Evolutionary conservation across 1,140 invertebrate genomes (phyloP).

Genomic region (Drosophila azteca): DNA sequence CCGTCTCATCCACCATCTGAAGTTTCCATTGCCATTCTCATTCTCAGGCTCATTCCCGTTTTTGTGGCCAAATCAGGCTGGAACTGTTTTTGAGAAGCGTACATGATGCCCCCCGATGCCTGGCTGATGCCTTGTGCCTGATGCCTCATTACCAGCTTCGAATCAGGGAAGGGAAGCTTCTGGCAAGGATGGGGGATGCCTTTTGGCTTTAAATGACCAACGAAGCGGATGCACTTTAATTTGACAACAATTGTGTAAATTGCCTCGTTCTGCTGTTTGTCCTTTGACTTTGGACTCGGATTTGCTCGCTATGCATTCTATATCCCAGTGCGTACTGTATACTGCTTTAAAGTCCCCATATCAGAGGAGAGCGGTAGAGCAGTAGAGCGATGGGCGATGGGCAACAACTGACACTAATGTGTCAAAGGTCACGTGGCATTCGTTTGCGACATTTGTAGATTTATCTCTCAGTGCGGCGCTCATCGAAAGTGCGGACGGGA

Average conservation of each 20-base stretch:
- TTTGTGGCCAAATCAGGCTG: conserved; percentile 38
- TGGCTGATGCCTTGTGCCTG: conserved; percentile 34
- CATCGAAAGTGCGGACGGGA: conserved; percentile 44
- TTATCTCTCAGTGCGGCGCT: conserved; percentile 60
- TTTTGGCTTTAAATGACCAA: conserved; percentile 80
- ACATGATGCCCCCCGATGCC: conserved; percentile 56
- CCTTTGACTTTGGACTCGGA: conserved; percentile 58
- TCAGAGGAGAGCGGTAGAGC: too few relatives aligned
- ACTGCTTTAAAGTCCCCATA: conserved; percentile 8
- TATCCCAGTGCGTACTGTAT: too few relatives aligned
- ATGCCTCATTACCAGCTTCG: conserved; percentile 51
- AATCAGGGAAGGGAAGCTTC: neutral
- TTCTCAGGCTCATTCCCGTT: neutral
- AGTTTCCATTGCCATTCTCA: too few relatives aligned
- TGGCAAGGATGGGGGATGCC: conserved; percentile 8
- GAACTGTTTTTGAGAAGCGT: conserved; percentile 82
- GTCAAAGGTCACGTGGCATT: conserved; percentile 82
- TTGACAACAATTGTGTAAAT: conserved; percentile 83
- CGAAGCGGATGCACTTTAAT: conserved; percentile 83
- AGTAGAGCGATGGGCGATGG: too few relatives aligned
- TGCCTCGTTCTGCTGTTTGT: conserved; percentile 77
- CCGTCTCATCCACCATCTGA: too few relatives aligned
- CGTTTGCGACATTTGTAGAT: conserved; percentile 78
- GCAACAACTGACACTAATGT: conserved; percentile 81
- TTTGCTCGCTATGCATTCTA: too few relatives aligned